These are phyloP conservation scores for Craniophora ligustri DNA, from an alignment of 2,888 invertebrate species.

Conservation along the genomic window DNA sequence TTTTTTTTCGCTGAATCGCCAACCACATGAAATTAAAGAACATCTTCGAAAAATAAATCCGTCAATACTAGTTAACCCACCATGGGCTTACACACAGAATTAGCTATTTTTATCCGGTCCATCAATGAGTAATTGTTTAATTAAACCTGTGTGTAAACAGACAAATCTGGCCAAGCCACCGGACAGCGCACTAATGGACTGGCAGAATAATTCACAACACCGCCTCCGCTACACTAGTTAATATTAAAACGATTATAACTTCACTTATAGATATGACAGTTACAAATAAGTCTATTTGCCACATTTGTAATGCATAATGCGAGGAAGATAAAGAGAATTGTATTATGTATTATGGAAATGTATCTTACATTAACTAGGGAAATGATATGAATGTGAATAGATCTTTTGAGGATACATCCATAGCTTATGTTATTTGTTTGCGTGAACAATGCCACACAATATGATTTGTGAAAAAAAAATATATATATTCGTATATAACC, in stretches of 20 bases:
- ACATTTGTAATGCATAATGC: not conserved
- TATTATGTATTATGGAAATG: too few species aligned
- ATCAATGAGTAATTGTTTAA: conserved; percentile 44
- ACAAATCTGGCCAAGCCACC: conserved; percentile 21
- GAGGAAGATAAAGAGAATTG: not conserved
- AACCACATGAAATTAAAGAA: too few species aligned
- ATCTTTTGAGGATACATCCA: too few species aligned
- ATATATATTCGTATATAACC: too few species aligned
- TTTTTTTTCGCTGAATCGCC: too few species aligned
- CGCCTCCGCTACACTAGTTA: conserved; percentile 6
- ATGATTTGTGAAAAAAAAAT: too few species aligned
- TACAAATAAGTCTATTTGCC: conserved; percentile 24
- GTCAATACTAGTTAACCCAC: too few species aligned
- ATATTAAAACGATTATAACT: conserved; percentile 35
- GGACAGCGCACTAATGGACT: conserved; percentile 46
- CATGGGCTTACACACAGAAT: not conserved
- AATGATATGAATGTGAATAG: too few species aligned
- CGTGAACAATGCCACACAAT: too few species aligned
- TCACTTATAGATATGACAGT: conserved; percentile 14
- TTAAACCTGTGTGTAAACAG: conserved; percentile 50
- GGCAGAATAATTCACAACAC: conserved; percentile 48
- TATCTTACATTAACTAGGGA: too few species aligned
- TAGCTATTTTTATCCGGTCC: conserved; percentile 26
- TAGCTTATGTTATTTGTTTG: too few species aligned
- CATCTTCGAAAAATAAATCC: too few species aligned